phyloP scores from a whole-genome alignment of 2,888 invertebrate species.

The Leptopilina myrica region DNA sequence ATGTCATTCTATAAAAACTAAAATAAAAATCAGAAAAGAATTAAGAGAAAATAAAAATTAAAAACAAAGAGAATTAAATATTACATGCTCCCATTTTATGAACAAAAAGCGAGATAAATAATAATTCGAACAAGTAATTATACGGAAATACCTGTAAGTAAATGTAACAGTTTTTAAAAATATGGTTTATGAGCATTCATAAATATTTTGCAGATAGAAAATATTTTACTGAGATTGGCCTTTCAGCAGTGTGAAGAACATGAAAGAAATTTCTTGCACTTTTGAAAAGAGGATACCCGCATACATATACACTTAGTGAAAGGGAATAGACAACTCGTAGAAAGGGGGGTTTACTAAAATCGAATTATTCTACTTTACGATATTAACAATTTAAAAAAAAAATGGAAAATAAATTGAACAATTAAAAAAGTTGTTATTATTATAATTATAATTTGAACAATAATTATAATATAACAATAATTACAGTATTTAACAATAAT shows the following conservation, averaged over 20 bases:
- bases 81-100: not conserved
- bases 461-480: too few relatives aligned
- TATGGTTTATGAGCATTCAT: conserved; percentile 3
- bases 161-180: conserved; percentile 4
- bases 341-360: not conserved
- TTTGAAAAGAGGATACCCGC: conserved; percentile 5
- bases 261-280: conserved; percentile 30
- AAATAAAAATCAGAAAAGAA: too few relatives aligned
- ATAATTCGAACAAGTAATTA: not conserved
- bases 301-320: conserved; percentile 13
- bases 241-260: conserved; percentile 30
- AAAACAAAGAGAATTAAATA: too few relatives aligned
- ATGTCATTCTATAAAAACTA: too few relatives aligned
- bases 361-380: conserved; percentile 15
- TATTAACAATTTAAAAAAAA: not conserved
- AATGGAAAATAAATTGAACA: not conserved
- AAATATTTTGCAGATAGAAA: conserved; percentile 33
- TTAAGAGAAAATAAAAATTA: too few relatives aligned
- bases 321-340: not conserved
- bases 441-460: too few relatives aligned
- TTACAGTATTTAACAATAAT: too few relatives aligned
- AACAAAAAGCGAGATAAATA: not conserved
- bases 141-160: not conserved
- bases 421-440: not conserved
- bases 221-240: conserved; percentile 18